These are phyloP conservation scores for Ovibos moschatus DNA, from an alignment of 2,113 vertebrate genomes.

Conservation along the genomic window DNA sequence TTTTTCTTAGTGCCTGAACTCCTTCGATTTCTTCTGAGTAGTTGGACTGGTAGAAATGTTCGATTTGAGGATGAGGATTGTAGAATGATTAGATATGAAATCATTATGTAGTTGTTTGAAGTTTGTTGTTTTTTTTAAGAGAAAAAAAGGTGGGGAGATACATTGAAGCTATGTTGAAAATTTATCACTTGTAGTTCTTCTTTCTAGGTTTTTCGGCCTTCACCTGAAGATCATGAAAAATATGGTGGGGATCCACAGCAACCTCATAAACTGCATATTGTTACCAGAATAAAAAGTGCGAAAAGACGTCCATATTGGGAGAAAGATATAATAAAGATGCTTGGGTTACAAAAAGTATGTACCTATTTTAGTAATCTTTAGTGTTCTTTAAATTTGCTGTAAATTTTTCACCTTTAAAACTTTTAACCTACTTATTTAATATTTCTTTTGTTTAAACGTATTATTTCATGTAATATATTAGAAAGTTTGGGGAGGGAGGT, in stretches of 20 bases:
- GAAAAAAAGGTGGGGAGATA: not conserved
- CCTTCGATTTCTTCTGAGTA: not conserved
- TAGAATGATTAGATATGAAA: not conserved
- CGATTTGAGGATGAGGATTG: not conserved
- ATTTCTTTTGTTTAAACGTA: not conserved
- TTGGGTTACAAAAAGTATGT: slow-evolving; percentile 91
- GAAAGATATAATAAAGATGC: slow-evolving; percentile 86
- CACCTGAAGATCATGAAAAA: slow-evolving; percentile 90
- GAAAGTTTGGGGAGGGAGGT: no score
- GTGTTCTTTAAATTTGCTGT: not conserved
- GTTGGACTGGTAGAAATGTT: not conserved
- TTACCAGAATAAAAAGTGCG: slow-evolving; percentile 89
- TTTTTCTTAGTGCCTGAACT: not conserved
- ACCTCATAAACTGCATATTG: slow-evolving; percentile 93
- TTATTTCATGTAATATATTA: not conserved
- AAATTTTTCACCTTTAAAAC: not conserved
- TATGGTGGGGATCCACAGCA: slow-evolving; percentile 93
- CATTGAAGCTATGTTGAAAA: not conserved
- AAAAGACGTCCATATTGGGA: slow-evolving; percentile 94
- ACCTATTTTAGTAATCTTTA: not conserved
- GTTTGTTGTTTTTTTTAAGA: not conserved
- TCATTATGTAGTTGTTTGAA: not conserved
- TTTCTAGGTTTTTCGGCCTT: slow-evolving; percentile 87
- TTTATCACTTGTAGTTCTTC: not conserved
- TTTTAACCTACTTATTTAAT: not conserved